Evolutionary conservation across 2,797 vertebrate genomes (phyloP).

Genomic region (Hypotaenidia philippensis): DNA sequence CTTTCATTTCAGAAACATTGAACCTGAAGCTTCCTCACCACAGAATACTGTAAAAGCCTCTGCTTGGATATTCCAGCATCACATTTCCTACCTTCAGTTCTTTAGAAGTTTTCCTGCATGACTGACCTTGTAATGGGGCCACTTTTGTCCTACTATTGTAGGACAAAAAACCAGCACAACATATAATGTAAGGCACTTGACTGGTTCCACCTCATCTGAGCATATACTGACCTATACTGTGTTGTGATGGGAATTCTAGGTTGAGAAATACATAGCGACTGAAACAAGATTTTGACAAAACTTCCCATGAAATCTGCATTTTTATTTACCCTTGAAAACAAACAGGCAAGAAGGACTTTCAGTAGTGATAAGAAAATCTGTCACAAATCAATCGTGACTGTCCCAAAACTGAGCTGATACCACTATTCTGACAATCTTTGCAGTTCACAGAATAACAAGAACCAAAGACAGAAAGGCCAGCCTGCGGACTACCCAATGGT

Average conservation of each 20-base stretch:
- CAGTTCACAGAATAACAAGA: background rate
- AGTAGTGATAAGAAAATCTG: background rate
- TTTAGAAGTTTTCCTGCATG: background rate
- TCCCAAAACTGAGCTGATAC: background rate
- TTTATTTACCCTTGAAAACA: background rate
- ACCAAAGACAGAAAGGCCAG: background rate
- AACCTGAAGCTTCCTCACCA: background rate
- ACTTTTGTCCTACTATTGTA: background rate
- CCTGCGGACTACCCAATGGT: background rate
- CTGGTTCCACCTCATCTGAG: background rate
- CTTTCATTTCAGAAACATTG: background rate
- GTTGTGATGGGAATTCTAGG: background rate
- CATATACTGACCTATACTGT: background rate
- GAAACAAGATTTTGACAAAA: background rate
- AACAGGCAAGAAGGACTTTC: background rate
- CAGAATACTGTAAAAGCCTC: background rate
- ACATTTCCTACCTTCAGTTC: background rate
- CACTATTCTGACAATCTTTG: background rate
- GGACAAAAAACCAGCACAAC: background rate
- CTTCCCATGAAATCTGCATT: background rate
- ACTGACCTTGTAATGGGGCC: background rate
- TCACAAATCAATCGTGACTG: background rate
- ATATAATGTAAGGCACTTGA: background rate
- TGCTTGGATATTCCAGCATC: background rate
- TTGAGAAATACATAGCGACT: background rate